These are phyloP conservation scores for Gephyroberyx darwinii DNA, from an alignment of 2,797 vertebrate species.

Conservation along the genomic window DNA sequence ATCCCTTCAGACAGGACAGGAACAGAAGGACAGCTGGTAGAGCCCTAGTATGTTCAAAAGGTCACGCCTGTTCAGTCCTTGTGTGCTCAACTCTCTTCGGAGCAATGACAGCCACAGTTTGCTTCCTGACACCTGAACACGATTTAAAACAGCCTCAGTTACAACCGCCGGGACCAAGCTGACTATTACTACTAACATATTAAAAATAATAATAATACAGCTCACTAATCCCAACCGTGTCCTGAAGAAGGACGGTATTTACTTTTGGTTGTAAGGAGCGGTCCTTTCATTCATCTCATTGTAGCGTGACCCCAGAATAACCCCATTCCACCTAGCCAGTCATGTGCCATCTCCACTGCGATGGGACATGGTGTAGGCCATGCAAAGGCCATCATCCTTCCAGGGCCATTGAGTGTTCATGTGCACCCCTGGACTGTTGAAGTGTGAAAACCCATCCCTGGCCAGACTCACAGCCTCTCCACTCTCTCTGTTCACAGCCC, in stretches of 20 bases:
- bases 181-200: neutral
- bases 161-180: neutral
- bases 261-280: constrained; percentile 79
- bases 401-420: constrained; percentile 73
- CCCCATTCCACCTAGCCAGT: constrained; percentile 64
- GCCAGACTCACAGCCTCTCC: constrained; percentile 35
- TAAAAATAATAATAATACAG: constrained; percentile 1
- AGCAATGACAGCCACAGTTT: neutral
- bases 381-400: constrained; percentile 54
- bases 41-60: neutral
- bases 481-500: constrained; percentile 79
- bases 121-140: neutral
- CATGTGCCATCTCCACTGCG: constrained; percentile 56
- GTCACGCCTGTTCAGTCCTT: neutral
- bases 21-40: neutral
- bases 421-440: constrained; percentile 59
- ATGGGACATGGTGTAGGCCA: constrained; percentile 63
- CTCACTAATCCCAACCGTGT: neutral
- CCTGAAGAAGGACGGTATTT: constrained; percentile 8
- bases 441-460: constrained; percentile 19
- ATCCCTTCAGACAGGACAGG: neutral
- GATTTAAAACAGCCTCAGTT: constrained; percentile 1
- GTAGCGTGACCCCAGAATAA: constrained; percentile 63
- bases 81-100: neutral
- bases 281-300: constrained; percentile 76